Evolutionary conservation across 2,797 vertebrate species (phyloP).

Genomic region (Pagetopsis macropterus): DNA sequence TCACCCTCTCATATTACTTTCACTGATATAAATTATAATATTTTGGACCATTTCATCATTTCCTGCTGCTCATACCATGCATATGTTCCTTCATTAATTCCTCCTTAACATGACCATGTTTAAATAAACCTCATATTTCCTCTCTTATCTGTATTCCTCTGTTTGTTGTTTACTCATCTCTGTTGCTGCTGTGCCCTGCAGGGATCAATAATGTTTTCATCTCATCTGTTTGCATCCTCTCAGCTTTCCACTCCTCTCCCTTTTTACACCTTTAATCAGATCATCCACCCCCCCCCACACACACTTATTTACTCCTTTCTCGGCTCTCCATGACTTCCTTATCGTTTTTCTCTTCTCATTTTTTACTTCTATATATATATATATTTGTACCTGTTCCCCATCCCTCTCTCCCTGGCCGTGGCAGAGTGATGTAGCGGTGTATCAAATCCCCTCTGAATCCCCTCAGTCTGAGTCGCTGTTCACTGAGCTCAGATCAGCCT

Average conservation of each 20-base stretch:
- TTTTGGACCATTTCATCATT: slow-evolving; percentile 28
- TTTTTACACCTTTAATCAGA: slow-evolving; percentile 50
- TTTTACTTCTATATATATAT: not conserved
- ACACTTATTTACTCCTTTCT: slow-evolving; percentile 14
- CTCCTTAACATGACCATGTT: not conserved
- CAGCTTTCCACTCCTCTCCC: slow-evolving; percentile 22
- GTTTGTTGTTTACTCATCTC: slow-evolving; percentile 10
- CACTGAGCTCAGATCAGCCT: slow-evolving; percentile 74
- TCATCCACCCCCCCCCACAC: slow-evolving; percentile 5
- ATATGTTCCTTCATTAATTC: slow-evolving; percentile 29
- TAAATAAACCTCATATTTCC: slow-evolving; percentile 11
- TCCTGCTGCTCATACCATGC: not conserved
- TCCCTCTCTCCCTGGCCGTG: slow-evolving; percentile 50
- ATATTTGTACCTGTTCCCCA: slow-evolving; percentile 24
- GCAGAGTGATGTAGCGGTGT: slow-evolving; percentile 45
- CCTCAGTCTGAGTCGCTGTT: slow-evolving; percentile 62
- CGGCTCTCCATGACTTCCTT: not conserved
- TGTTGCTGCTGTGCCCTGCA: slow-evolving; percentile 30
- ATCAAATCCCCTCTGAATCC: slow-evolving; percentile 70
- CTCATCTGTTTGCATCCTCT: slow-evolving; percentile 40
- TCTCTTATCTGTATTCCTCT: slow-evolving; percentile 26
- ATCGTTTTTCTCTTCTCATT: not conserved
- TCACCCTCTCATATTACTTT: slow-evolving; percentile 6
- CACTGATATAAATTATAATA: slow-evolving; percentile 21
- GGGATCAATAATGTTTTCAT: slow-evolving; percentile 53